Evolutionary conservation across 2,888 invertebrate species (phyloP).

Genomic region (Caradrina kadenii): DNA sequence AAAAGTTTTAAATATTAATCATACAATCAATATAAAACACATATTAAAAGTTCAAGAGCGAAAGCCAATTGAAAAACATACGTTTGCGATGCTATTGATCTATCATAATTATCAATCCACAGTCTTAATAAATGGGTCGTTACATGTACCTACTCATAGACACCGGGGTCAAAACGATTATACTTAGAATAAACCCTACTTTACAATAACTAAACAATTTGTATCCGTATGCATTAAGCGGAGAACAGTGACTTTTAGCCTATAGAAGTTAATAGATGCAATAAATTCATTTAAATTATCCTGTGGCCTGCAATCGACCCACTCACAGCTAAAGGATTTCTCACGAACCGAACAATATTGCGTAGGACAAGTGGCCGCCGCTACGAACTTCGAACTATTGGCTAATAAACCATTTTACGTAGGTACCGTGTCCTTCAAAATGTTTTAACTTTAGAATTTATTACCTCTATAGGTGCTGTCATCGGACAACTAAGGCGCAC

Average conservation of each 20-base stretch:
- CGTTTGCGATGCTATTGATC: too few relatives aligned
- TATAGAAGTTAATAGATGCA: slow-evolving; percentile 61
- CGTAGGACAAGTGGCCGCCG: slow-evolving; percentile 59
- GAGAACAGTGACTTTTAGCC: slow-evolving; percentile 57
- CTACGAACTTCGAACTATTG: slow-evolving; percentile 60
- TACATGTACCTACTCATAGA: neutral
- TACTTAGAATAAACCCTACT: slow-evolving; percentile 20
- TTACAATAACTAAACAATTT: slow-evolving; percentile 46
- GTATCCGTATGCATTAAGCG: slow-evolving; percentile 45
- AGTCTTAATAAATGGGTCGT: neutral
- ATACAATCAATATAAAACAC: too few relatives aligned
- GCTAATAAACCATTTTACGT: slow-evolving; percentile 36
- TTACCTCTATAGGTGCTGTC: slow-evolving; percentile 1
- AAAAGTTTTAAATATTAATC: too few relatives aligned
- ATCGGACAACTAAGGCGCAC: neutral
- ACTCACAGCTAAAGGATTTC: slow-evolving; percentile 58
- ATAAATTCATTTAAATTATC: slow-evolving; percentile 64
- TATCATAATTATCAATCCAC: neutral
- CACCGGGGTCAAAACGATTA: slow-evolving; percentile 23
- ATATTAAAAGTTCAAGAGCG: neutral
- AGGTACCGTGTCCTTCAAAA: slow-evolving; percentile 41
- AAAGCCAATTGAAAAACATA: too few relatives aligned
- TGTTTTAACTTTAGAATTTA: slow-evolving; percentile 12
- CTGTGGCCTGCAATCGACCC: slow-evolving; percentile 49
- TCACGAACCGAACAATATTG: slow-evolving; percentile 58